Base-by-base conservation (phyloP, 2,888 invertebrate species). In the Caenorhabditis afra region DNA sequence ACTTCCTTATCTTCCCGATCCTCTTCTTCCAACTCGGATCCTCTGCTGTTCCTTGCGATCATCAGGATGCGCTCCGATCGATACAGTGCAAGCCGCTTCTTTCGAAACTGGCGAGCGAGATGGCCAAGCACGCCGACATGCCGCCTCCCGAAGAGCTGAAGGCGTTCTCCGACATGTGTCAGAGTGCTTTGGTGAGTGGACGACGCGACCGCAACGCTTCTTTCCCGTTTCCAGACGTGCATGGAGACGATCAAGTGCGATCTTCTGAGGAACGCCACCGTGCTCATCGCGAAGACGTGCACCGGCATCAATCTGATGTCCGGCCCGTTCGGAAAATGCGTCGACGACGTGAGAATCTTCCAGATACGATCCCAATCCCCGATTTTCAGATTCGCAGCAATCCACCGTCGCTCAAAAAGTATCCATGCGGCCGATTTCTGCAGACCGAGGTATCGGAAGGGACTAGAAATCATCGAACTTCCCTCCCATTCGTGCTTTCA, bases 241-340 rank as follows among this genome's bases (percentile, higher is more conserved):
- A 67, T 67, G 67, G 23, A 71, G 23, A n/a, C 44, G 22, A 55
- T 71, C 41, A 62, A 62, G n/a, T 71, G 70, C 23, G 62, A 71
- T 23, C 22, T 71, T 5, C 70, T 71, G n/a, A 35, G 41, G 49
- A 71, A 61, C 16, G 70, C 70, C 14, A 71, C 70, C 11, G 62
- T 37, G 8, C 70, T 71, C 23, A 71, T 71, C 23, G 70, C 61
- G 1, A 71, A 71, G 11, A 71, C 70, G 20, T 71, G 70, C n/a
- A 71, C 70, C n/a, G 70, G 70, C 45, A 71, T 71, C 47, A 55
- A 62, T 49, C 29, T 71, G 45, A 71, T 71, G 62, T 53, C 70
- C 12, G 70, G 70, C 23, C 55, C 70, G 55, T 71, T 71, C 44
- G 70, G 70, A 71, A 61, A 71, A 37, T 71, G 70, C n/a, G 55